Percentiles rank a stretch among this genome's conserved stretches.
phyloP scores from a whole-genome alignment of 2,113 vertebrate species.

The Crotalus helleri region DNA sequence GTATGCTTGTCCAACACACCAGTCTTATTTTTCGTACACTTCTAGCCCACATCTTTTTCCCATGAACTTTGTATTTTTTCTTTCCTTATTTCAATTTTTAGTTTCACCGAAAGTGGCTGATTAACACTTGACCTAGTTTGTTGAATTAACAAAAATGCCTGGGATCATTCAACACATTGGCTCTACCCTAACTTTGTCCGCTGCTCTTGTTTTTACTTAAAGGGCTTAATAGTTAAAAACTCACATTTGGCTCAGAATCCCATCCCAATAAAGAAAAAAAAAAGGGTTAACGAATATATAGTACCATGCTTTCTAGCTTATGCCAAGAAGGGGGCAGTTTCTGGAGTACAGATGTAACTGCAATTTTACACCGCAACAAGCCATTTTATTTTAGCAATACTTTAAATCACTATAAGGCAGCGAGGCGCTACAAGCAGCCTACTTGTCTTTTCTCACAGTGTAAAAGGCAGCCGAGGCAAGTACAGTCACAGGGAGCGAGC shows the following conservation, averaged over 20 bases:
- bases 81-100: neutral
- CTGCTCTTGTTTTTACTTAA: neutral
- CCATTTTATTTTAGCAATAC: neutral
- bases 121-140: neutral
- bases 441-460: neutral
- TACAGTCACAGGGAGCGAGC: too few relatives aligned
- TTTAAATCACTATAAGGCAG: neutral
- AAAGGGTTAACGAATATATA: neutral
- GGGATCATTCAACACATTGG: neutral
- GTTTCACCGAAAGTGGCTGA: neutral
- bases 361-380: neutral
- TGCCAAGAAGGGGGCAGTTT: neutral
- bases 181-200: neutral
- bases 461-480: neutral
- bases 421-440: neutral
- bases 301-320: neutral
- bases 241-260: neutral
- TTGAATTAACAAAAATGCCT: neutral
- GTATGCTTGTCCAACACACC: neutral
- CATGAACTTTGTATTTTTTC: neutral
- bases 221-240: neutral
- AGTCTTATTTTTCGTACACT: neutral
- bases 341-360: neutral
- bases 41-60: neutral
- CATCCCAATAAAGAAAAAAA: neutral